Conservation (phyloP, 2,888 invertebrate genomes). For the Ichneumoninae sp. region DNA sequence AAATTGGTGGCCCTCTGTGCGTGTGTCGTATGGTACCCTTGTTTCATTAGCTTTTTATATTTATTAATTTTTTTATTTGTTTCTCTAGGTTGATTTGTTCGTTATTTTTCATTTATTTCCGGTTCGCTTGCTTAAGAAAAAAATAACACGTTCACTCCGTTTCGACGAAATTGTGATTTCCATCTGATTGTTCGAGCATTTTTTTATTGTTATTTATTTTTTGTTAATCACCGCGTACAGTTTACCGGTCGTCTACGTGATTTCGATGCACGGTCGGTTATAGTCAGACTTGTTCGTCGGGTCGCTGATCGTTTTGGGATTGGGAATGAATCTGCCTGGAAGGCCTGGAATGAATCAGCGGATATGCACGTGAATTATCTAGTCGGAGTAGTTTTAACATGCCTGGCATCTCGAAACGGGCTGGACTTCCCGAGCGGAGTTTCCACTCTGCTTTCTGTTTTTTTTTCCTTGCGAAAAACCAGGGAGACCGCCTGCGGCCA, state of each 20-base stretch:
- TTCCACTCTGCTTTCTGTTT: background rate
- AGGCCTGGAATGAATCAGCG: background rate
- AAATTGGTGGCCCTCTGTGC: background rate
- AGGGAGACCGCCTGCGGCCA: constrained; percentile 6
- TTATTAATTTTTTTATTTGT: too few species aligned
- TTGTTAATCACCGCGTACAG: background rate
- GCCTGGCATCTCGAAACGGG: background rate
- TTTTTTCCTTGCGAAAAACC: constrained; percentile 2
- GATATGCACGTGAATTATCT: constrained; percentile 1
- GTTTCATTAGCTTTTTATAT: background rate
- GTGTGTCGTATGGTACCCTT: background rate
- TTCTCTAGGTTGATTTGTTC: background rate
- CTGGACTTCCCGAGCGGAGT: background rate
- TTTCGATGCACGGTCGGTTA: background rate
- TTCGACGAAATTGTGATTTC: constrained; percentile 48
- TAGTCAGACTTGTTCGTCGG: too few species aligned
- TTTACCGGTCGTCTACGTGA: background rate
- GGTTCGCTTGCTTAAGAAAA: constrained; percentile 34
- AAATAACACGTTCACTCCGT: constrained; percentile 32
- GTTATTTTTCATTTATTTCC: constrained; percentile 11
- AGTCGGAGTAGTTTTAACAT: background rate
- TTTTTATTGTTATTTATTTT: constrained; percentile 44
- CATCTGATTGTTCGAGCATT: constrained; percentile 78
- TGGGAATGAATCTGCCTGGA: background rate
- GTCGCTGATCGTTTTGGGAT: too few species aligned